These are phyloP conservation scores for Brachystomella parvula DNA, from an alignment of 1,140 invertebrate genomes.

Conservation along the genomic window DNA sequence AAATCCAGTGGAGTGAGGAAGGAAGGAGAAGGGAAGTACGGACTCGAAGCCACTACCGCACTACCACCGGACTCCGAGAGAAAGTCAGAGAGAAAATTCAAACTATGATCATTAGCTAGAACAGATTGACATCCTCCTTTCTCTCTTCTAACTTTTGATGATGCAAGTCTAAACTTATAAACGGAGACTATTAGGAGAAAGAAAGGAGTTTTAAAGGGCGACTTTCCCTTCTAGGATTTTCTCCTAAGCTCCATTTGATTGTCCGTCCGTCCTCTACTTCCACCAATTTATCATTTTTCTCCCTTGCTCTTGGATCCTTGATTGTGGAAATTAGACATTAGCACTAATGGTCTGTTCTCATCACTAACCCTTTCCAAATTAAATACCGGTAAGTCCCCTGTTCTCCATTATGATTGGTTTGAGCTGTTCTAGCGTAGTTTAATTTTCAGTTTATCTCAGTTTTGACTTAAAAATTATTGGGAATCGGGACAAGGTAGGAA, in stretches of 20 bases:
- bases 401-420: no score
- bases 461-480: no score
- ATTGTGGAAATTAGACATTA: background rate
- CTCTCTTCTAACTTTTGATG: constrained; percentile 31
- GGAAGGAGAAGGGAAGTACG: background rate
- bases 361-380: no score
- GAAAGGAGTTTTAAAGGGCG: background rate
- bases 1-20: background rate
- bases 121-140: constrained; percentile 26
- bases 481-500: no score
- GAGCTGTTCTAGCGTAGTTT: no score
- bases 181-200: background rate
- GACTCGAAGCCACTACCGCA: background rate
- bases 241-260: constrained; percentile 4
- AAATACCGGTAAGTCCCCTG: no score
- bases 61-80: background rate
- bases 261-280: background rate
- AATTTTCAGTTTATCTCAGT: no score
- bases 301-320: background rate
- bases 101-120: constrained; percentile 27
- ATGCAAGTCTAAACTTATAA: constrained; percentile 27
- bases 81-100: background rate
- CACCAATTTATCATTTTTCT: constrained; percentile 7
- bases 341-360: background rate
- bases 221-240: background rate